phyloP scores from a whole-genome alignment of 2,888 invertebrate species.

The Platycnemis pennipes region DNA sequence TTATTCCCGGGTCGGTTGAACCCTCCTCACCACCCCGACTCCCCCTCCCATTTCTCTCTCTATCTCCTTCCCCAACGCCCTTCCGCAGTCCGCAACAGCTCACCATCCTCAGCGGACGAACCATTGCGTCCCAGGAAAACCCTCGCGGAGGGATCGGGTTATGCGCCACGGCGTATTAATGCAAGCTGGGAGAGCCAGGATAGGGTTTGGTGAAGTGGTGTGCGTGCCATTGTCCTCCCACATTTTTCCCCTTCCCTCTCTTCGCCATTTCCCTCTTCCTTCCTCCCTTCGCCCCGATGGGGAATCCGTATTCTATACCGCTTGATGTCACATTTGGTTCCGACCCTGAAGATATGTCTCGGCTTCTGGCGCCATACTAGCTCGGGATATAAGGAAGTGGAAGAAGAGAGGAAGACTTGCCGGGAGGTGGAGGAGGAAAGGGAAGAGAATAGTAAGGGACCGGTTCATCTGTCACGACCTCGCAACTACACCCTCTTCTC shows the following conservation, averaged over 20 bases:
- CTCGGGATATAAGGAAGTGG: not conserved
- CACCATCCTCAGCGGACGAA: not conserved
- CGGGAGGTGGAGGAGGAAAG: not conserved
- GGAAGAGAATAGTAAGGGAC: not conserved
- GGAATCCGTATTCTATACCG: conserved; percentile 34
- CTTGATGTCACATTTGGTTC: conserved; percentile 36
- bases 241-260: not conserved
- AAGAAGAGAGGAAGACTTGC: not conserved
- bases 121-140: not conserved
- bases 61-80: not conserved
- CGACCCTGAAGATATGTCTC: conserved; percentile 20
- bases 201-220: not conserved
- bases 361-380: conserved; percentile 5
- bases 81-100: not conserved
- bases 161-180: not conserved
- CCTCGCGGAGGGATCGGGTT: no score
- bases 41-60: not conserved
- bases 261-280: not conserved
- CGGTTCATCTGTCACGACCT: not conserved
- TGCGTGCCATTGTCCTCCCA: not conserved
- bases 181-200: no score
- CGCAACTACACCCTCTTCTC: not conserved
- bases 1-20: not conserved
- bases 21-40: not conserved
- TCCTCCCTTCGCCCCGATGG: not conserved